Evolutionary conservation across 2,113 vertebrate genomes (phyloP).

Genomic region (Caloenas nicobarica): DNA sequence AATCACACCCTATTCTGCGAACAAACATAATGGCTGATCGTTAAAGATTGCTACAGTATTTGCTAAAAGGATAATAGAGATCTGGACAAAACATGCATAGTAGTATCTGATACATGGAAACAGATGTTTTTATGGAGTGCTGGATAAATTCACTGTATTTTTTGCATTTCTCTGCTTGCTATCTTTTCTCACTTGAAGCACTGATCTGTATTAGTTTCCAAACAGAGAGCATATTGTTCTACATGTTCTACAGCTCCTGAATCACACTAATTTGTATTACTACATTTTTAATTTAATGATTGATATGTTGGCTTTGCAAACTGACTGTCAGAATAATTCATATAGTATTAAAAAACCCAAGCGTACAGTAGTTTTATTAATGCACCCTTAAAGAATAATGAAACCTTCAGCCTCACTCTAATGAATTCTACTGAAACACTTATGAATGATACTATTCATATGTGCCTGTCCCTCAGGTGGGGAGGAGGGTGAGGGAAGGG

Average conservation of each 20-base stretch:
- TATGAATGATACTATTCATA: constrained; percentile 40
- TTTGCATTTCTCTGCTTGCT: background rate
- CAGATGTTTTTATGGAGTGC: background rate
- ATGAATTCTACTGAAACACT: constrained; percentile 67
- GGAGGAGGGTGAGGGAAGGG: background rate
- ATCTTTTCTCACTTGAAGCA: constrained; percentile 28
- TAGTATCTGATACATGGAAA: background rate
- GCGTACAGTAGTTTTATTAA: constrained; percentile 69
- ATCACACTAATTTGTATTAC: constrained; percentile 67
- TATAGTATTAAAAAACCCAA: constrained; percentile 69
- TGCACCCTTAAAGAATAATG: constrained; percentile 72
- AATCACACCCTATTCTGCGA: background rate
- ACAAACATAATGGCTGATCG: background rate
- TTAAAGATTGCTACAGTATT: background rate
- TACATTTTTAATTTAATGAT: constrained; percentile 73
- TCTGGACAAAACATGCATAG: background rate
- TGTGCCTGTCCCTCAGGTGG: constrained; percentile 34
- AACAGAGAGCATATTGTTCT: constrained; percentile 45
- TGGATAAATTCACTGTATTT: background rate
- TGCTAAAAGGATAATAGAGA: constrained; percentile 1
- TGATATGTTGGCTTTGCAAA: constrained; percentile 73
- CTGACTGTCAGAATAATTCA: constrained; percentile 74
- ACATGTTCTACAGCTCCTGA: constrained; percentile 29
- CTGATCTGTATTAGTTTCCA: constrained; percentile 14
- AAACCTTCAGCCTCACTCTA: constrained; percentile 60